Evolutionary conservation across 1,140 invertebrate species (phyloP).

Genomic region (Samia ricini): DNA sequence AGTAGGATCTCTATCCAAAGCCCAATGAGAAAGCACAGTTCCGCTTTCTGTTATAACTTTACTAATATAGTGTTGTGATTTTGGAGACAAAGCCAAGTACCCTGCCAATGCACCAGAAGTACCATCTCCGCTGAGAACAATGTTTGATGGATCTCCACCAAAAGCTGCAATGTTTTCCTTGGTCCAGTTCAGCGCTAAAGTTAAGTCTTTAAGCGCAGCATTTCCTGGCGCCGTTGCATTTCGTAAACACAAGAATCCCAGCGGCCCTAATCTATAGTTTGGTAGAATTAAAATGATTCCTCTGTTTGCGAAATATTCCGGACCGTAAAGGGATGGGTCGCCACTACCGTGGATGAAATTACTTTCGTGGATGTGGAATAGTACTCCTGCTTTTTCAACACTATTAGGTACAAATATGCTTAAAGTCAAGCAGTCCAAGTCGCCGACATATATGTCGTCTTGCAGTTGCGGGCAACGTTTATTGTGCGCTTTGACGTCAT

Average conservation of each 20-base stretch:
- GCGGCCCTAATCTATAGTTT: slow-evolving; percentile 56
- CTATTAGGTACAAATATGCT: slow-evolving; percentile 42
- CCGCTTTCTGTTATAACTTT: slow-evolving; percentile 62
- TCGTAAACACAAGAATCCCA: slow-evolving; percentile 56
- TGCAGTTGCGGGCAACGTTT: slow-evolving; percentile 55
- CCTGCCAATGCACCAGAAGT: slow-evolving; percentile 43
- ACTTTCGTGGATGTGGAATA: slow-evolving; percentile 58
- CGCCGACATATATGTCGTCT: slow-evolving; percentile 25
- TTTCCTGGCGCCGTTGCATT: slow-evolving; percentile 77
- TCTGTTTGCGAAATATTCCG: slow-evolving; percentile 40
- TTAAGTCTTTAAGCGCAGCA: slow-evolving; percentile 83
- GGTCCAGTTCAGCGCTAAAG: slow-evolving; percentile 83
- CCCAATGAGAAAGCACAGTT: slow-evolving; percentile 48
- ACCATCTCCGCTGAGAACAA: slow-evolving; percentile 49
- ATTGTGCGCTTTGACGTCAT: slow-evolving; percentile 63
- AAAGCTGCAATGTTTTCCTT: slow-evolving; percentile 82
- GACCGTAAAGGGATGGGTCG: slow-evolving; percentile 40
- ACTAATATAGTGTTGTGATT: slow-evolving; percentile 34
- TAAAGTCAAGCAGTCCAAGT: slow-evolving; percentile 47
- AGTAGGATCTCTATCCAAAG: slow-evolving; percentile 50
- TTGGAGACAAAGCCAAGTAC: slow-evolving; percentile 43
- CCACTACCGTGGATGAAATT: slow-evolving; percentile 45
- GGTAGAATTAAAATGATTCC: slow-evolving; percentile 54
- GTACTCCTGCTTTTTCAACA: slow-evolving; percentile 32
- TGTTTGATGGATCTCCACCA: slow-evolving; percentile 81